These are phyloP conservation scores for Silurus aristotelis DNA, from an alignment of 2,797 vertebrate species.

Conservation along the genomic window DNA sequence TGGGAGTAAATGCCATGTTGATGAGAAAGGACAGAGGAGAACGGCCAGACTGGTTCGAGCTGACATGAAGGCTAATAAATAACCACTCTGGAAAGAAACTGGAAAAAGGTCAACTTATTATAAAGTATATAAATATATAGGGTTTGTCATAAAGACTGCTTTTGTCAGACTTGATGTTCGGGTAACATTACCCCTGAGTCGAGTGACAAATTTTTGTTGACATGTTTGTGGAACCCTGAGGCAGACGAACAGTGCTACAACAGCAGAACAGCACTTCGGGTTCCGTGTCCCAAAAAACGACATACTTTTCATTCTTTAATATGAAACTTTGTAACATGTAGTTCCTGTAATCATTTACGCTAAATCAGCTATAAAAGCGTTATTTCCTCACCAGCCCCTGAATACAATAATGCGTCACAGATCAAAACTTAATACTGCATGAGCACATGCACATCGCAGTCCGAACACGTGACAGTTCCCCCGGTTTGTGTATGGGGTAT, in stretches of 20 bases:
- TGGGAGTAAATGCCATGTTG: neutral
- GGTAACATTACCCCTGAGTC: neutral
- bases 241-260: neutral
- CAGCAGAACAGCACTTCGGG: neutral
- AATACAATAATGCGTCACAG: conserved; percentile 9
- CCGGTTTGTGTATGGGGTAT: conserved; percentile 51
- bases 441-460: conserved; percentile 3
- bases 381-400: neutral
- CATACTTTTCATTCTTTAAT: no score
- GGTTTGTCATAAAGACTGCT: neutral
- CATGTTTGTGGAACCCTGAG: no score
- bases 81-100: no score
- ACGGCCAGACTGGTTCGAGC: neutral
- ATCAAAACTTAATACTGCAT: conserved; percentile 19
- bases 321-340: no score
- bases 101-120: no score
- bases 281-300: neutral
- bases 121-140: neutral
- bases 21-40: neutral
- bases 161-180: neutral
- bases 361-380: neutral
- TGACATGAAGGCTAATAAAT: neutral
- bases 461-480: neutral
- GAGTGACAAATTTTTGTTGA: neutral
- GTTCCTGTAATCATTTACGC: neutral